These are phyloP conservation scores for Stigmatopora nigra DNA, from an alignment of 2,113 vertebrate genomes.

Conservation along the genomic window DNA sequence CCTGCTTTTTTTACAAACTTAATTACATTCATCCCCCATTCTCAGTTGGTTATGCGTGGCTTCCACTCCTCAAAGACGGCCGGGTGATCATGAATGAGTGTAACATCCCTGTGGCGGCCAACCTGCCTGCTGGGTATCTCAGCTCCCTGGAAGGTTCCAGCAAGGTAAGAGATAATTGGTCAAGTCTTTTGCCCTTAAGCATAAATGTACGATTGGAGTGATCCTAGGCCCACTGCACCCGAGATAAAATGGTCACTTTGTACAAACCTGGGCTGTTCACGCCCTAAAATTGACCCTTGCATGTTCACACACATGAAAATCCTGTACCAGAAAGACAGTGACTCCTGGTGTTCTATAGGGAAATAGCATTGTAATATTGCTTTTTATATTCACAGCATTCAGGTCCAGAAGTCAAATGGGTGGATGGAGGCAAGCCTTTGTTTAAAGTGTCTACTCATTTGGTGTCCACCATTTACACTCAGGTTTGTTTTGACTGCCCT, in stretches of 20 bases:
- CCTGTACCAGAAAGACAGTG: background rate
- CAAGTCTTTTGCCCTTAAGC: background rate
- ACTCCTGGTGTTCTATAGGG: background rate
- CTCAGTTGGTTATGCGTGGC: conserved; percentile 93
- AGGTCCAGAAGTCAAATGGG: conserved; percentile 93
- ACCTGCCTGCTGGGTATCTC: conserved; percentile 87
- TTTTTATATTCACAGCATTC: conserved; percentile 72
- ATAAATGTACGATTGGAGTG: background rate
- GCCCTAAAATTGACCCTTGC: background rate
- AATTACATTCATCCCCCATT: conserved; percentile 15
- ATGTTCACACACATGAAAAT: background rate
- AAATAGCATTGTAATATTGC: background rate
- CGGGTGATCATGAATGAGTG: conserved; percentile 86
- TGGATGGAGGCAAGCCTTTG: conserved; percentile 89
- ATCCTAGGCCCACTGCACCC: background rate
- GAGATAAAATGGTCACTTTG: background rate
- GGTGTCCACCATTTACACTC: conserved; percentile 94
- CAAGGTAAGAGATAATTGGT: conserved; percentile 72
- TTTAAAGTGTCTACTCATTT: conserved; percentile 89
- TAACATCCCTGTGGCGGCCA: conserved; percentile 82
- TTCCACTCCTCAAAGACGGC: conserved; percentile 90
- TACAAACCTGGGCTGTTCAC: background rate
- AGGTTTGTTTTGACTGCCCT: conserved; percentile 68
- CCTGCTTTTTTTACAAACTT: background rate
- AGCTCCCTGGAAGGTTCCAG: conserved; percentile 78